Base-by-base conservation (phyloP, 1,140 invertebrate species). In the Acromyrmex heyeri region DNA sequence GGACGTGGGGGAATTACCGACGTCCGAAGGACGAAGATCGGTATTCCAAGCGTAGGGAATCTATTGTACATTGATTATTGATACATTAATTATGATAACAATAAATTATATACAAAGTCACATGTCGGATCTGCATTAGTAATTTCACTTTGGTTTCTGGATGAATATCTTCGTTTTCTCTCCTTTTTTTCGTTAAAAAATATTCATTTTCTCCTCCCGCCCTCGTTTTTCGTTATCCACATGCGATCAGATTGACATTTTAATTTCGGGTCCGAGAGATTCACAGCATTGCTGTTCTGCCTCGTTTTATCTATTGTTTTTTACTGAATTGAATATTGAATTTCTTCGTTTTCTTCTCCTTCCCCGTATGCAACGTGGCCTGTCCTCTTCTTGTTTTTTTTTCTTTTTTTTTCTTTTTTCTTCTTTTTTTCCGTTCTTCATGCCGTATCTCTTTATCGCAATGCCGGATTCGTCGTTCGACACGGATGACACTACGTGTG, bases 51-150 rank as follows among this genome's bases (percentile, higher is more conserved):
- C 91, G 93, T 95, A 95, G 94, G 92, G 90, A 92, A 93, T 95
- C 92, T 95, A 95, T 95, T 95, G 95, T 95, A 95, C 93, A 95
- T 95, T 95, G 92, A 94, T 95, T 95, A 95, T 95, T 95, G 94
- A 95, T 94, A 95, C 93, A 90, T 93, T 93, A 94, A 94, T 94
- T 92, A 94, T 93, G 88, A 94, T 93, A 95, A 93, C 70, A 94
- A 95, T 95, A 95, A 95, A 95, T 95, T 95, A 95, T 95, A 95
- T 95, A 95, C 93, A 95, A 95, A 94, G 92, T 95, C 93, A 94
- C 69, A 55, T 44, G 24, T 76, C 65, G 85, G 73, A 88, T 53
- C 65, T 86, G 78, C 65, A 34, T 90, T 70, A 86, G 64, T 91
- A 86, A 88, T 88, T 91, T 34, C 73, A 57, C 18, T 86, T 87